Evolutionary conservation across 2,888 invertebrate species (phyloP).

Genomic region (Microctonus hyperodae): DNA sequence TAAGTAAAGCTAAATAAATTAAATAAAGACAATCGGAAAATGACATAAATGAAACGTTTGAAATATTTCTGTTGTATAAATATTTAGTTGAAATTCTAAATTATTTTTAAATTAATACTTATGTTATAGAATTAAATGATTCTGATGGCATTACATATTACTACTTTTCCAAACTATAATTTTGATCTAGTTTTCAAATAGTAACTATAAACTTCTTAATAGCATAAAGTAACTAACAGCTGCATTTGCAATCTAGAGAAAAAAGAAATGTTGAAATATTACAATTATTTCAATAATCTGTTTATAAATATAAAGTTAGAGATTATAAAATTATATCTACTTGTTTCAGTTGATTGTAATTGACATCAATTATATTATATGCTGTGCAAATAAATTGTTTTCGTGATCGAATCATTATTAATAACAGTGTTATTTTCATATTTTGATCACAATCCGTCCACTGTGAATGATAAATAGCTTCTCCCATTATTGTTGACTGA

Average conservation of each 20-base stretch:
- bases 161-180: too few relatives aligned
- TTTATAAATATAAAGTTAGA: not conserved
- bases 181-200: too few relatives aligned
- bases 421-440: constrained; percentile 27
- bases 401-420: constrained; percentile 36
- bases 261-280: not conserved
- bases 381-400: constrained; percentile 34
- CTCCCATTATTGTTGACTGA: constrained; percentile 33
- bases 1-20: too few relatives aligned
- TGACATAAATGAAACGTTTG: too few relatives aligned
- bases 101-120: too few relatives aligned
- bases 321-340: constrained; percentile 20
- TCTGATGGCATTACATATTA: too few relatives aligned
- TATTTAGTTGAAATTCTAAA: too few relatives aligned
- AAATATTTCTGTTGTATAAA: too few relatives aligned
- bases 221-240: constrained; percentile 21
- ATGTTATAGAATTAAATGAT: too few relatives aligned
- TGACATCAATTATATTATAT: constrained; percentile 35
- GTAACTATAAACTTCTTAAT: constrained; percentile 6
- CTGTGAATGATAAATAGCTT: constrained; percentile 33
- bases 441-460: constrained; percentile 33
- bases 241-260: constrained; percentile 18
- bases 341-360: constrained; percentile 34
- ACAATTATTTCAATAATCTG: too few relatives aligned
- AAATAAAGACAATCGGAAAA: too few relatives aligned